Conservation (phyloP, 1,140 invertebrate species). For the Drosophila aff. region DNA sequence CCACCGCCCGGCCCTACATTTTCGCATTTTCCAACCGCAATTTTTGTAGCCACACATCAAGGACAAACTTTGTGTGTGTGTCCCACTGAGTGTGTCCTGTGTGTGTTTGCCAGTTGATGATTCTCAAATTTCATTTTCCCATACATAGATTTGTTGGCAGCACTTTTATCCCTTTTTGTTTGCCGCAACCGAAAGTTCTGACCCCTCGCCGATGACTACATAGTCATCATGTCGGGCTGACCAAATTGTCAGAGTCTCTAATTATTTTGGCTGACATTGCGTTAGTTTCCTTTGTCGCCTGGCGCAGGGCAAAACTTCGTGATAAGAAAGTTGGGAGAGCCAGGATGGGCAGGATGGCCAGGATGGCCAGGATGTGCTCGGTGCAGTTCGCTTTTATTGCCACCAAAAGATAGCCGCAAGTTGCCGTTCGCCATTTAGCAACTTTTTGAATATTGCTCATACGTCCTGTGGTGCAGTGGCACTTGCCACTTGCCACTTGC, state of each 20-base stretch:
- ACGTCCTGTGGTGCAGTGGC: slow-evolving; percentile 33
- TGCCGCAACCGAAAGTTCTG: slow-evolving; percentile 19
- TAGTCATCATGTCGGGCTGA: slow-evolving; percentile 46
- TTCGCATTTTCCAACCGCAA: slow-evolving; percentile 22
- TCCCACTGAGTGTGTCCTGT: slow-evolving; percentile 6
- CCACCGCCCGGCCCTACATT: not conserved
- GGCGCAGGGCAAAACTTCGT: slow-evolving; percentile 1
- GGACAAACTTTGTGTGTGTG: slow-evolving; percentile 41
- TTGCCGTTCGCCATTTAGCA: slow-evolving; percentile 41
- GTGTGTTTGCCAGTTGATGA: slow-evolving; percentile 59
- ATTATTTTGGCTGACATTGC: slow-evolving; percentile 50
- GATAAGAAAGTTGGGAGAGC: slow-evolving; percentile 38
- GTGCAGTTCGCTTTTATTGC: slow-evolving; percentile 44
- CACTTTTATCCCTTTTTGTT: slow-evolving; percentile 7
- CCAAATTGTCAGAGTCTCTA: slow-evolving; percentile 49
- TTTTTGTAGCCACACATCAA: slow-evolving; percentile 31
- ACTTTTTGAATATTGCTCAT: slow-evolving; percentile 47
- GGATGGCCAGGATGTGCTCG: slow-evolving; percentile 6
- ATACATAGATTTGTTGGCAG: not conserved
- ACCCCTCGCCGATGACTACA: not conserved
- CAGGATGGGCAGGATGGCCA: not conserved
- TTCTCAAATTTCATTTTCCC: slow-evolving; percentile 50
- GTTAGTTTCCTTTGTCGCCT: slow-evolving; percentile 16
- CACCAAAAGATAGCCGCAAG: slow-evolving; percentile 46
- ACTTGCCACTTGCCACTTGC: slow-evolving; percentile 3